These are phyloP conservation scores for Chalcis sispes DNA, from an alignment of 2,888 invertebrate species.

Conservation along the genomic window DNA sequence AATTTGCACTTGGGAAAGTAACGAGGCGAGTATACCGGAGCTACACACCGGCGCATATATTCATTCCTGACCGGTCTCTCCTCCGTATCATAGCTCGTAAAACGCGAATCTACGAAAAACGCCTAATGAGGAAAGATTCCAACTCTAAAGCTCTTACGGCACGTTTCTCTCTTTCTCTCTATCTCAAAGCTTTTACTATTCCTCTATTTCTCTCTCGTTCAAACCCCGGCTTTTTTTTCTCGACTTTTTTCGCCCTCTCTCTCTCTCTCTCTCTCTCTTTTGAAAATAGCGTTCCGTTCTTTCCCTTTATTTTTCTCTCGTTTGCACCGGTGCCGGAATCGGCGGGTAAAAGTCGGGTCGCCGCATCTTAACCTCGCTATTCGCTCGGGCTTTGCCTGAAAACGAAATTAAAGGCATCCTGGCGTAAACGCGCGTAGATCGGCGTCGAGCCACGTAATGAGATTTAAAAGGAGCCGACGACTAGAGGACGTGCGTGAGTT, in stretches of 20 bases:
- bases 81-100: conserved; percentile 2
- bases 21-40: conserved; percentile 12
- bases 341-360: not conserved
- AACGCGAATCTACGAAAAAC: conserved; percentile 23
- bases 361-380: not conserved
- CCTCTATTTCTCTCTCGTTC: too few relatives aligned
- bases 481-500: conserved; percentile 36
- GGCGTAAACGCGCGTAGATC: conserved; percentile 45
- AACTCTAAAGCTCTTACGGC: conserved; percentile 49
- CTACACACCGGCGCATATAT: too few relatives aligned
- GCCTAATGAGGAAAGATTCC: conserved; percentile 34
- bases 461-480: conserved; percentile 48
- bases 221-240: not conserved
- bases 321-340: not conserved
- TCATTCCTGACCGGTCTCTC: too few relatives aligned
- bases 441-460: conserved; percentile 51
- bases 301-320: conserved; percentile 12
- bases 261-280: conserved; percentile 16
- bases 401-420: conserved; percentile 51
- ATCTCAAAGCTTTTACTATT: conserved; percentile 12
- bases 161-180: conserved; percentile 35
- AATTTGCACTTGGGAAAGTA: not conserved
- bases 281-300: not conserved
- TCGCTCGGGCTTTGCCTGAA: not conserved
- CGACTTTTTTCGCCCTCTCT: not conserved